Base-by-base conservation (phyloP, 1,140 invertebrate species). In the Sinonovacula constricta region DNA sequence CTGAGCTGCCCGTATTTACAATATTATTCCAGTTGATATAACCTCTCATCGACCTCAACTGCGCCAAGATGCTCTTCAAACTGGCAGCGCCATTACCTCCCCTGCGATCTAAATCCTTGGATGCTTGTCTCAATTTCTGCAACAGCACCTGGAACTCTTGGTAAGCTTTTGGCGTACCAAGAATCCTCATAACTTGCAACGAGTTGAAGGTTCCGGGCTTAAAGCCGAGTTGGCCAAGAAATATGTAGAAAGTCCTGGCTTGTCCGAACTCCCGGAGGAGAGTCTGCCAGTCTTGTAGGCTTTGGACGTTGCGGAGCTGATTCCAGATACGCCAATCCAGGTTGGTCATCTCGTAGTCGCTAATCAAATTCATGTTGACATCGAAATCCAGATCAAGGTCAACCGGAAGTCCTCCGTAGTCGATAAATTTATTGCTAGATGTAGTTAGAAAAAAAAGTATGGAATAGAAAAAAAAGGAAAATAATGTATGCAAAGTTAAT, bases 241-340 rank as follows among this genome's bases (percentile, higher is more conserved):
- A 76, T 1, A 76, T 76, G 33, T 56, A 66, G 62, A 76, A 76
- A 18, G 62, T 67, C n/a, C 63, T 30, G n/a, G 72, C 56, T n/a
- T 67, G 62, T 31, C 72, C 72, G 28, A 67, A 76, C 49, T 83
- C 81, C 68, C 63, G 63, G 51, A 66, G 30, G 26, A 80, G 53
- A 10, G n/a, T 28, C 14, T 51, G 39, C 53, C 69, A 76, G 3
- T 71, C 66, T 15, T 26, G 24, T n/a, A 68, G 34, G n/a, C 15
- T 63, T 24, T 30, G 22, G 18, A 59, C 57, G 36, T 51, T 60
- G 24, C 31, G 12, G 14, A 54, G 28, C n/a, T 56, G 39, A 26
- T 68, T 45, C 77, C 70, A 76, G 10, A 80, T 49, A 51, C 63
- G 15, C 65, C 59, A 76, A 30, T 79, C 76, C 30, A 70, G 62